Evolutionary conservation across 2,888 invertebrate genomes (phyloP).

Genomic region (Girardia tigrina): DNA sequence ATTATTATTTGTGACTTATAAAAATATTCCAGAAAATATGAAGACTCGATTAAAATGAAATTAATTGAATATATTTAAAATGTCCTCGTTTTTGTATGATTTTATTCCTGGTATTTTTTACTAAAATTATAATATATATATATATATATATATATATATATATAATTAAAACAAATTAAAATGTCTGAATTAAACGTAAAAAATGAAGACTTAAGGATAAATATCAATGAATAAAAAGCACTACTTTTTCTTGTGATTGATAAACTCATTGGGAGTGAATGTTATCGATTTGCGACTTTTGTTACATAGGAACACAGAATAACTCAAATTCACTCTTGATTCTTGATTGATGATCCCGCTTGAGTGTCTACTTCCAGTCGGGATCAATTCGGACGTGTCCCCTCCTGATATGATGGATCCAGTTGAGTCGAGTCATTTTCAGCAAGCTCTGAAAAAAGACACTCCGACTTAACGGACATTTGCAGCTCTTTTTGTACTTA

Average conservation of each 20-base stretch:
- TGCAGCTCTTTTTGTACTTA: neutral
- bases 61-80: too few species aligned
- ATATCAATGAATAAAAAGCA: too few species aligned
- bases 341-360: neutral
- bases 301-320: neutral
- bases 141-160: too few species aligned
- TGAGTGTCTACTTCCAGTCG: neutral
- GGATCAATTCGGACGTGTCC: neutral
- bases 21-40: too few species aligned
- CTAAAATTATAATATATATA: too few species aligned
- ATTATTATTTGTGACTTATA: too few species aligned
- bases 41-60: too few species aligned
- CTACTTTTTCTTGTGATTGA: neutral
- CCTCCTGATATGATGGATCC: neutral
- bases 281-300: neutral
- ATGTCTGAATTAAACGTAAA: too few species aligned
- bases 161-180: too few species aligned
- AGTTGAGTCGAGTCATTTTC: neutral
- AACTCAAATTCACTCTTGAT: neutral
- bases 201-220: too few species aligned
- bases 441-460: neutral
- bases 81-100: too few species aligned
- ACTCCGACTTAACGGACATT: neutral
- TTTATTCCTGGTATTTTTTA: too few species aligned
- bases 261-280: neutral